A percentile compares a stretch with the other conserved stretches of the same genome.
Conservation (phyloP, 2,113 vertebrate species). For the Catharus bicknelli region DNA sequence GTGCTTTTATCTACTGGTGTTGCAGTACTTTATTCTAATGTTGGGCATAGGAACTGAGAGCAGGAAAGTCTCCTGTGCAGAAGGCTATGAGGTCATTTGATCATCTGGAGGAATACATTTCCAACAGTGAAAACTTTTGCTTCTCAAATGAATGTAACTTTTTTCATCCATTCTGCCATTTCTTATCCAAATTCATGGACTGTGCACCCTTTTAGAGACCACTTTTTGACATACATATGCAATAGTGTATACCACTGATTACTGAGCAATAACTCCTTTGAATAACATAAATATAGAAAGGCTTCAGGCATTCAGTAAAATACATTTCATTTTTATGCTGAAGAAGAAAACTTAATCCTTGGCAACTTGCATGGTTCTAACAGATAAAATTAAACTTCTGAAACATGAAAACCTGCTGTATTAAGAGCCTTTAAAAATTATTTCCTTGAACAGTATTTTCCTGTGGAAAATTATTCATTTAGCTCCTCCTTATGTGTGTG, state of each 20-base stretch:
- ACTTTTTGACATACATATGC: neutral
- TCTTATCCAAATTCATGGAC: neutral
- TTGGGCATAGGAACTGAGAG: neutral
- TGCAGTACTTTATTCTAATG: neutral
- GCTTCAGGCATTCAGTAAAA: conserved; percentile 8
- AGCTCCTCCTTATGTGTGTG: neutral
- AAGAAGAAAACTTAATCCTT: conserved; percentile 30
- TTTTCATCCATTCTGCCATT: neutral
- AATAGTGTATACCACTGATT: neutral
- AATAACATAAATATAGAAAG: conserved; percentile 33
- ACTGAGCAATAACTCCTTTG: neutral
- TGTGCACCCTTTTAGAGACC: neutral
- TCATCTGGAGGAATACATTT: neutral
- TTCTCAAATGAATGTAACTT: neutral
- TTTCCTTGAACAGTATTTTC: neutral
- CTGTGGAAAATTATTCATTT: neutral
- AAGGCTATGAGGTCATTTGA: neutral
- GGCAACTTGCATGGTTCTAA: neutral
- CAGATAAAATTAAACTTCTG: conserved; percentile 48
- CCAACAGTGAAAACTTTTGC: neutral
- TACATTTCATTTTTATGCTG: neutral
- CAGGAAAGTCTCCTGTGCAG: neutral
- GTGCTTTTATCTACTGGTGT: neutral
- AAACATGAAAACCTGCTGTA: neutral
- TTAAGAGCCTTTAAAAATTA: neutral